Conservation (phyloP, 2,797 vertebrate genomes). For the Danio tinwini region DNA sequence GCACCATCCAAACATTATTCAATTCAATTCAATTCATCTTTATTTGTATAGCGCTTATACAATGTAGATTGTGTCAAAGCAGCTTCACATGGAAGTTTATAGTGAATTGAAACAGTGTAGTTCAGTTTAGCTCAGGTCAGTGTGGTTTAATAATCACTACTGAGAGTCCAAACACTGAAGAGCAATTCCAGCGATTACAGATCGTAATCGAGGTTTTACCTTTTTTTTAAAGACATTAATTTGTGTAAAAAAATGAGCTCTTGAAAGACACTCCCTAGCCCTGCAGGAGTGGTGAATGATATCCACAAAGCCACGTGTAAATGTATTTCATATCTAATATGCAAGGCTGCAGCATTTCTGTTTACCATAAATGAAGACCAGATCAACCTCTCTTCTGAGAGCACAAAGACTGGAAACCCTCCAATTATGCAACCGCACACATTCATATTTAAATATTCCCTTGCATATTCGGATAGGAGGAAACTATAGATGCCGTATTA, state of each 20-base stretch:
- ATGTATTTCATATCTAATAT: slow-evolving; percentile 28
- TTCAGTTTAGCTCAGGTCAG: no score
- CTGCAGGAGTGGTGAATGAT: neutral
- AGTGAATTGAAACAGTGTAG: no score
- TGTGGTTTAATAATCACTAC: no score
- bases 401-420: neutral
- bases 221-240: no score
- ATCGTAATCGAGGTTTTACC: no score
- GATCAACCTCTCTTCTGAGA: neutral
- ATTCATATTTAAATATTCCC: slow-evolving; percentile 5
- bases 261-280: slow-evolving; percentile 45
- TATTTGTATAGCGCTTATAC: no score
- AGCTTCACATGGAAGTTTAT: no score
- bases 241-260: neutral
- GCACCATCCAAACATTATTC: neutral
- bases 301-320: slow-evolving; percentile 37
- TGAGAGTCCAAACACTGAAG: no score
- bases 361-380: slow-evolving; percentile 30
- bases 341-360: neutral
- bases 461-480: slow-evolving; percentile 3
- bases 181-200: no score
- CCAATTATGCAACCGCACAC: slow-evolving; percentile 2
- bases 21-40: no score
- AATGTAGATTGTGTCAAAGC: no score
- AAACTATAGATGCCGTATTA: slow-evolving; percentile 31